These are phyloP conservation scores for Leucopsar rothschildi DNA, from an alignment of 2,113 vertebrate species.

Conservation along the genomic window DNA sequence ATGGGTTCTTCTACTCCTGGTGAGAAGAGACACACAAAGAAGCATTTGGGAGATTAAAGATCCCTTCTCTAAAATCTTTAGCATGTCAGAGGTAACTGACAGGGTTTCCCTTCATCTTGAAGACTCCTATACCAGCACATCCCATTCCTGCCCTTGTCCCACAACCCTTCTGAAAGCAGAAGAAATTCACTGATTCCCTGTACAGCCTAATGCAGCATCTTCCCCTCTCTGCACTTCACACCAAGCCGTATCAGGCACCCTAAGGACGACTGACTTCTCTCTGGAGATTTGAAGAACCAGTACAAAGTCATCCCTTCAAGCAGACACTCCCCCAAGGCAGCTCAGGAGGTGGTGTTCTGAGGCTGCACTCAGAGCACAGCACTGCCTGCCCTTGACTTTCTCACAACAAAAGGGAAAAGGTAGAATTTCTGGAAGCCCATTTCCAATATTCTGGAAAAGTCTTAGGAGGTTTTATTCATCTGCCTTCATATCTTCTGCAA, in stretches of 20 bases:
- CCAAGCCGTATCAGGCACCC: neutral
- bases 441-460: neutral
- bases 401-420: neutral
- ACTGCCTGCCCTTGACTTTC: neutral
- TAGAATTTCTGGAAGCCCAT: neutral
- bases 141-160: neutral
- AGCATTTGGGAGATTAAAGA: constrained; percentile 43
- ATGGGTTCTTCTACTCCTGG: constrained; percentile 27
- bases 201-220: neutral
- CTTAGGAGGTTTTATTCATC: neutral
- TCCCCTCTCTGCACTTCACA: neutral
- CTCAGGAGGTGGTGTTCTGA: neutral
- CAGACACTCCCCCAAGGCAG: neutral
- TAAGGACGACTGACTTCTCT: neutral
- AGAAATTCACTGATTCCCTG: neutral
- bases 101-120: neutral
- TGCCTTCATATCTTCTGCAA: neutral
- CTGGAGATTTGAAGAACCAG: neutral
- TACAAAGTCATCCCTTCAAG: neutral
- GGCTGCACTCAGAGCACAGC: neutral
- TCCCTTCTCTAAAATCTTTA: neutral
- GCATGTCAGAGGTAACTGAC: neutral
- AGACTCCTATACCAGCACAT: neutral
- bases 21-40: constrained; percentile 48
- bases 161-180: neutral